phyloP scores from a whole-genome alignment of 2,113 vertebrate species.

The Thalassoma bifasciatum region DNA sequence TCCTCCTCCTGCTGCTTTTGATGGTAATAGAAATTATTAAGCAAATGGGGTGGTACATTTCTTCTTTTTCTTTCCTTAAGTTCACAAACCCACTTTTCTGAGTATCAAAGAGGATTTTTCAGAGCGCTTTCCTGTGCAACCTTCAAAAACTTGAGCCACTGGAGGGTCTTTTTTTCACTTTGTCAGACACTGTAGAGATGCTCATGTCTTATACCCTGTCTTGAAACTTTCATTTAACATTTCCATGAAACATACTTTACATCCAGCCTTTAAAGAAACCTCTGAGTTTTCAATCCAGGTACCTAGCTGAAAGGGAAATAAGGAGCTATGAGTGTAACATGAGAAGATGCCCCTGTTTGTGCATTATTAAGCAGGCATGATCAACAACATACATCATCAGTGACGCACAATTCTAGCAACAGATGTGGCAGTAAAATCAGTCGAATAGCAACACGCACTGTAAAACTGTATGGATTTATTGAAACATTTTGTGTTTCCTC shows the following conservation, averaged over 20 bases:
- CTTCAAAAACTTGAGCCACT: slow-evolving; percentile 1
- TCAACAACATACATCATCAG: slow-evolving; percentile 15
- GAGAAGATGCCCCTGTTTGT: slow-evolving; percentile 8
- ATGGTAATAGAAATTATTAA: slow-evolving; percentile 64
- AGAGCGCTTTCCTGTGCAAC: slow-evolving; percentile 16
- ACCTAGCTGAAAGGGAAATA: background rate
- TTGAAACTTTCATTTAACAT: too few relatives aligned
- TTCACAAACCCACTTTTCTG: slow-evolving; percentile 32
- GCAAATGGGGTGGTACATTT: slow-evolving; percentile 40
- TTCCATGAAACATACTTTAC: too few relatives aligned
- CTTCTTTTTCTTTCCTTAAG: slow-evolving; percentile 33
- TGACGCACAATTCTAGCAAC: slow-evolving; percentile 11
- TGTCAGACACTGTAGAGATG: background rate
- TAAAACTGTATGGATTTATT: slow-evolving; percentile 51
- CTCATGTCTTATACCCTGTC: background rate
- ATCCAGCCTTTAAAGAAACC: background rate
- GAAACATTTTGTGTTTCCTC: slow-evolving; percentile 20
- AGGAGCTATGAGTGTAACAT: slow-evolving; percentile 14
- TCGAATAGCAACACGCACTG: slow-evolving; percentile 3
- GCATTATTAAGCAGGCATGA: slow-evolving; percentile 17
- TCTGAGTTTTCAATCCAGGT: background rate
- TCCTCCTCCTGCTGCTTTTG: slow-evolving; percentile 51
- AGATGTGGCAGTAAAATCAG: slow-evolving; percentile 6
- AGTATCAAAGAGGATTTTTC: slow-evolving; percentile 8
- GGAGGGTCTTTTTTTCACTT: background rate